phyloP scores from a whole-genome alignment of 2,888 invertebrate species.

The Pegoplata infirma region DNA sequence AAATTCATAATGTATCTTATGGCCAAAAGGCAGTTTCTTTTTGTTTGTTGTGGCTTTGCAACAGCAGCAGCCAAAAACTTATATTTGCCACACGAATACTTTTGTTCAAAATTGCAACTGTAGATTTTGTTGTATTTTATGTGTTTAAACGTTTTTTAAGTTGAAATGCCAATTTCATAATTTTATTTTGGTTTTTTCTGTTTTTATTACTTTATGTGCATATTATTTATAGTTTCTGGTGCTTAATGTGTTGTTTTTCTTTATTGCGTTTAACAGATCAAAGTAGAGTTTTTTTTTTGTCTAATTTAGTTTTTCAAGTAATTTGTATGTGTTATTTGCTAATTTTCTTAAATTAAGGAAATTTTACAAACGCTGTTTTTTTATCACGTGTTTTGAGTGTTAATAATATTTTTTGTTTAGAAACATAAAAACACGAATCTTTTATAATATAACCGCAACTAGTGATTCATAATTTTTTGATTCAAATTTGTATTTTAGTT shows the following conservation, averaged over 20 bases:
- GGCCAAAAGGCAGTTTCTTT: conserved; percentile 45
- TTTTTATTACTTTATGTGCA: conserved; percentile 44
- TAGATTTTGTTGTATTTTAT: conserved; percentile 11
- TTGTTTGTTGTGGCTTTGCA: too few relatives aligned
- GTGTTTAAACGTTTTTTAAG: conserved; percentile 44
- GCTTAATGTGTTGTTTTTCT: conserved; percentile 19
- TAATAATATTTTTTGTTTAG: conserved; percentile 28
- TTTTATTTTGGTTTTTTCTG: conserved; percentile 38
- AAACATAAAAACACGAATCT: background rate
- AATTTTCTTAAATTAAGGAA: conserved; percentile 48
- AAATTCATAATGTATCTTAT: conserved; percentile 49
- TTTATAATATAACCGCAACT: conserved; percentile 49
- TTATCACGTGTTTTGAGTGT: conserved; percentile 49
- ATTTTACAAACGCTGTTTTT: conserved; percentile 7
- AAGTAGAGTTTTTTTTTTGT: conserved; percentile 9
- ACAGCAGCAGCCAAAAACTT: conserved; percentile 2
- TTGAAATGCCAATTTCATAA: conserved; percentile 63
- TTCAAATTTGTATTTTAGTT: conserved; percentile 9
- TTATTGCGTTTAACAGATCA: conserved; percentile 27
- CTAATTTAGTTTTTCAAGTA: conserved; percentile 4
- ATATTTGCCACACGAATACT: conserved; percentile 6
- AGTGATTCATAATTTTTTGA: conserved; percentile 59
- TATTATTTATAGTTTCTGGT: conserved; percentile 32
- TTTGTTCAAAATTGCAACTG: conserved; percentile 8
- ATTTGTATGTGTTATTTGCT: conserved; percentile 51